These are phyloP conservation scores for Phalacrocorax carbo DNA, from an alignment of 2,113 vertebrate genomes.

Conservation along the genomic window DNA sequence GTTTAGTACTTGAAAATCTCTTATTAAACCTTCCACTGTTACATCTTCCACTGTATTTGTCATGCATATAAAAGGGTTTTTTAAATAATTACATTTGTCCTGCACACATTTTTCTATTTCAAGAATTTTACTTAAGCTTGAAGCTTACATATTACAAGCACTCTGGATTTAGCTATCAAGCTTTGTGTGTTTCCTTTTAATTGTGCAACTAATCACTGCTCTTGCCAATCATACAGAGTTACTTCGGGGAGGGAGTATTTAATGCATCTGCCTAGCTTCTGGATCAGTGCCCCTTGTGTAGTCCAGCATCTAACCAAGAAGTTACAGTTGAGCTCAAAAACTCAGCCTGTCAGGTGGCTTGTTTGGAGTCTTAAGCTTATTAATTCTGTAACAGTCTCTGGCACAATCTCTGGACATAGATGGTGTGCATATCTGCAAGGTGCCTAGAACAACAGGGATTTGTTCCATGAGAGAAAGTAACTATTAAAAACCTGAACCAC, in stretches of 20 bases:
- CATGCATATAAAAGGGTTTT: not conserved
- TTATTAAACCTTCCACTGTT: not conserved
- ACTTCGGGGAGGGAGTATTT: not conserved
- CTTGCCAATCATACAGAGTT: not conserved
- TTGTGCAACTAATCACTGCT: not conserved
- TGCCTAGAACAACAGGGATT: not conserved
- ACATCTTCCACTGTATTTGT: not conserved
- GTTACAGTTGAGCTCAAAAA: not conserved
- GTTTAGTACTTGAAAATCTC: not conserved
- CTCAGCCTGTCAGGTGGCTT: not conserved
- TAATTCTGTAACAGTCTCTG: not conserved
- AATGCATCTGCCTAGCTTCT: not conserved
- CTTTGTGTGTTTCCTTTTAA: not conserved
- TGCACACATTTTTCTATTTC: not conserved
- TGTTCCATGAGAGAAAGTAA: not conserved
- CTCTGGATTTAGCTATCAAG: not conserved
- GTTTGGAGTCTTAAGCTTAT: not conserved
- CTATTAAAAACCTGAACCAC: not conserved
- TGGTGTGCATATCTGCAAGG: not conserved
- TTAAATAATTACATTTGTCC: not conserved
- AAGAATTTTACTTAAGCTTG: not conserved
- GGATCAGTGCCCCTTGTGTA: not conserved
- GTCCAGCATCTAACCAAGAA: not conserved
- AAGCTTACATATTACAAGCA: not conserved
- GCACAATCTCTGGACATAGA: not conserved